Conservation (phyloP, 2,888 invertebrate genomes). For the Drosophila nigritarsus region DNA sequence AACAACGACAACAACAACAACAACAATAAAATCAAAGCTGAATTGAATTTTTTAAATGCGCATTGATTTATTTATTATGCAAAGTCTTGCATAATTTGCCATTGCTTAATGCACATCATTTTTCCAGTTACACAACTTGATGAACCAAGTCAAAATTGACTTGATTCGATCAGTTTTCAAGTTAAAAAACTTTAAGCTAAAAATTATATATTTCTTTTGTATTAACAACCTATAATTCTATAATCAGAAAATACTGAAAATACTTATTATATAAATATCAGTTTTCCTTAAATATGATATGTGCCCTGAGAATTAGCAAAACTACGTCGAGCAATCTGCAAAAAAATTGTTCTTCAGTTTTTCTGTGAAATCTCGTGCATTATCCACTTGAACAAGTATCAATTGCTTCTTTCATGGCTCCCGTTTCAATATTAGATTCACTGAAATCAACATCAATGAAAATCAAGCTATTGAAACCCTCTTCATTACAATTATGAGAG, state of each 20-base stretch:
- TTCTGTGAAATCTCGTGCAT: slow-evolving; percentile 2
- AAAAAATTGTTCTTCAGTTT: background rate
- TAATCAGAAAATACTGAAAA: no score
- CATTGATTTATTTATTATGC: slow-evolving; percentile 57
- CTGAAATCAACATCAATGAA: slow-evolving; percentile 42
- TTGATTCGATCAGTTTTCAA: background rate
- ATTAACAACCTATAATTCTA: no score
- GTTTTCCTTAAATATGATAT: background rate
- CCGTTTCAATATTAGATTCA: slow-evolving; percentile 22
- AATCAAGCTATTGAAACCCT: slow-evolving; percentile 55
- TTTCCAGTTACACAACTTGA: background rate
- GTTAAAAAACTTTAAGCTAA: background rate
- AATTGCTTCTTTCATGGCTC: slow-evolving; percentile 26
- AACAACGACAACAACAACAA: background rate
- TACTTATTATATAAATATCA: background rate
- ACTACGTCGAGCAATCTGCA: background rate
- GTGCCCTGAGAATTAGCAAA: background rate
- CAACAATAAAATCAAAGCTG: slow-evolving; percentile 5
- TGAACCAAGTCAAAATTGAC: background rate
- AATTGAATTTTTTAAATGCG: slow-evolving; percentile 25
- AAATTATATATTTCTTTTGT: background rate
- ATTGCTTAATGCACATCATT: slow-evolving; percentile 24
- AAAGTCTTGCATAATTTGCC: slow-evolving; percentile 46
- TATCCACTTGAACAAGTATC: slow-evolving; percentile 33
- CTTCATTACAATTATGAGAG: slow-evolving; percentile 39